Conservation (phyloP, 23 tunicate genomes). For the Trididemnum clinides region DNA sequence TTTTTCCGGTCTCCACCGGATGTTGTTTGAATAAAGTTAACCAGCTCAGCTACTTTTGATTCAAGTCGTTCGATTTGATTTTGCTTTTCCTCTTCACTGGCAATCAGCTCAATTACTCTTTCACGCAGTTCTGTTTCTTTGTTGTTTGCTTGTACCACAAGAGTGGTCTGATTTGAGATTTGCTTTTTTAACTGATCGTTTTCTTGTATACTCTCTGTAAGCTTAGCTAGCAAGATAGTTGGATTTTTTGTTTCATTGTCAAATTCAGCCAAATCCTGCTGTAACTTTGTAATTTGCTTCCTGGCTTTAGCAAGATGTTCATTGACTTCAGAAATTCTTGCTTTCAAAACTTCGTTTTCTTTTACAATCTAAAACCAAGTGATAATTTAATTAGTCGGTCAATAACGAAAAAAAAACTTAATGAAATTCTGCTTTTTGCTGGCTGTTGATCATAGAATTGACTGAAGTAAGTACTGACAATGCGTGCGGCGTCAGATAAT, state of each 20-base stretch:
- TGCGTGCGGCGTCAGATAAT: no score
- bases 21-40: neutral
- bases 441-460: no score
- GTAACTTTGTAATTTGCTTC: neutral
- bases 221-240: neutral
- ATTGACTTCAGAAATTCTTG: conserved; percentile 4
- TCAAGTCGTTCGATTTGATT: neutral
- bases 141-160: neutral
- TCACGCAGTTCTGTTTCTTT: neutral
- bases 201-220: neutral
- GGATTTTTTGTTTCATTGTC: neutral
- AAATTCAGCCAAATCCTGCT: neutral
- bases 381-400: neutral
- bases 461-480: no score
- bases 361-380: neutral
- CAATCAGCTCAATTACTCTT: neutral
- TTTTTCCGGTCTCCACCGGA: no score
- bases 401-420: no score
- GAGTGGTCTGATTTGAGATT: neutral
- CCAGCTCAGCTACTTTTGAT: neutral
- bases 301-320: neutral
- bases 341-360: conserved; percentile 19
- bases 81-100: neutral
- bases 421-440: no score
- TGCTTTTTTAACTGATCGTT: conserved; percentile 1